phyloP scores from a whole-genome alignment of 2,888 invertebrate species.

The Cephus sareptanus region DNA sequence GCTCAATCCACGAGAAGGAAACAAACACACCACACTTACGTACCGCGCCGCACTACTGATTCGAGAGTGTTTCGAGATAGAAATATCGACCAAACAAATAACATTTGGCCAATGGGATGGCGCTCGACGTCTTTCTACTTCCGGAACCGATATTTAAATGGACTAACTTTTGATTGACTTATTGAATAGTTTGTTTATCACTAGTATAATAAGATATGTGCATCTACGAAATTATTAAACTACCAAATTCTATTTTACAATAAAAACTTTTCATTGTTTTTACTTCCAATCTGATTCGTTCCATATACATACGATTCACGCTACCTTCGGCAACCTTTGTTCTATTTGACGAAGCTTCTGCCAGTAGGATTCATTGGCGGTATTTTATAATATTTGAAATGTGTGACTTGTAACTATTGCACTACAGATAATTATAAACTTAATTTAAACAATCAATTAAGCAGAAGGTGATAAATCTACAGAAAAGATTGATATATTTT shows the following conservation, averaged over 20 bases:
- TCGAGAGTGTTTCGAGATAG: slow-evolving; percentile 50
- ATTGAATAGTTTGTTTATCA: neutral
- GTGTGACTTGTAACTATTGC: neutral
- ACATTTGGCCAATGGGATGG: slow-evolving; percentile 26
- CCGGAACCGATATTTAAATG: slow-evolving; percentile 17
- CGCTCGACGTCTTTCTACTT: slow-evolving; percentile 12
- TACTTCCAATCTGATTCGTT: neutral
- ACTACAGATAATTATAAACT: neutral
- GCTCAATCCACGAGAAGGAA: slow-evolving; percentile 44
- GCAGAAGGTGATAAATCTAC: neutral
- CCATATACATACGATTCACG: neutral
- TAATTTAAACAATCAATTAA: neutral
- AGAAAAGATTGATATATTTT: neutral
- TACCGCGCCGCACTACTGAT: slow-evolving; percentile 44
- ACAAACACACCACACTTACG: slow-evolving; percentile 54
- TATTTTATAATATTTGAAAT: neutral
- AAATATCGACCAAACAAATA: slow-evolving; percentile 44
- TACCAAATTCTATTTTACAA: neutral
- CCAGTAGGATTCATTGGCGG: neutral
- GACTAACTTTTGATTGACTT: neutral
- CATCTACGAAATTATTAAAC: neutral
- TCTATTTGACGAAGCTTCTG: too few relatives aligned
- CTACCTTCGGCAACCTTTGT: too few relatives aligned
- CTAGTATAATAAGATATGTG: neutral
- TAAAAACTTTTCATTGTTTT: neutral